Evolutionary conservation across 2,888 invertebrate genomes (phyloP), one percentile per base, ranked within the genome.

Genomic region (Didymodactylos carnosus): DNA sequence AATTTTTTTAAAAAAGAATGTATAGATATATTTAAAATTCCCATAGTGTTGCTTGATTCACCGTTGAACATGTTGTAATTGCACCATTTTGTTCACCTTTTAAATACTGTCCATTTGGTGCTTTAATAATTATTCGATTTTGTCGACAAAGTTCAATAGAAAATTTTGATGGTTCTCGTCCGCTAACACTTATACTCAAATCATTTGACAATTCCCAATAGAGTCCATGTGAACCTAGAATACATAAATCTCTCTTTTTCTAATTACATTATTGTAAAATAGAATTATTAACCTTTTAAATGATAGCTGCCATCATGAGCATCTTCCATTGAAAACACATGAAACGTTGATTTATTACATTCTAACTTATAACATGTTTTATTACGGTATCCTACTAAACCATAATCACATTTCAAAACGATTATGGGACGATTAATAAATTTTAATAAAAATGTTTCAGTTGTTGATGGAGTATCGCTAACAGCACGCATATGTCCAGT

Each of bases 311-410:
- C 94, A 72, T 90, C 90, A 77, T 92, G 88, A 82, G 74, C 41
- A 40, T 74, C 71, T 74, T 92, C 90, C 75, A 94, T 91, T 82
- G 90, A 88, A 78, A 94, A 92, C 75, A 92, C 91, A 85, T 93
- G 93, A 82, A 94, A 94, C 78, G 89, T 89, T 76, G 93, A 91
- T 86, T 93, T 93, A 86, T 94, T 94, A 86, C 94, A 94, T 85
- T 94, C 94, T 79, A 94, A 86, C 82, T 90, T 90, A 46, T 89
- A 87, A 79, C 89, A 90, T 3, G 78, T 86, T 0, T 87, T 85
- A 72, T 88, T 87, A 85, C 92, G 93, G 80, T 90, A 91, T 0
- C 94, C 94, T 75, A 95, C 93, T 84, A 93, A 94, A 53, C 95
- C 95, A 84, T 92, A 92, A 82, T 94, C 94, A 82, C 91, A 91